These are phyloP conservation scores for Aurelia aurita DNA, from an alignment of 30 jellyfish, hydroid and myxozoan genomes.

Conservation along the genomic window DNA sequence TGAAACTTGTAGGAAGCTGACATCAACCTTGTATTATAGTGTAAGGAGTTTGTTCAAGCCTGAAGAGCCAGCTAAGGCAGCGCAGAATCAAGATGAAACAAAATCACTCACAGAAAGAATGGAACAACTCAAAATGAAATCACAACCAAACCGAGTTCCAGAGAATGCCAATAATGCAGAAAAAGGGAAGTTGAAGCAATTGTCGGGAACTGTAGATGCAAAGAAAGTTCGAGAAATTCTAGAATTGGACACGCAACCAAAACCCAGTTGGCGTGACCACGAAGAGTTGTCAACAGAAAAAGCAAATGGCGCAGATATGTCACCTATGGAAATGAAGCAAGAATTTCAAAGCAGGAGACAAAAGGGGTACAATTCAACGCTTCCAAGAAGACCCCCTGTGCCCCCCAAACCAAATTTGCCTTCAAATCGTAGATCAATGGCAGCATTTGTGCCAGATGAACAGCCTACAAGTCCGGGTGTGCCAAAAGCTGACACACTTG, in stretches of 20 bases:
- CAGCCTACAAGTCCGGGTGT: conserved; percentile 5
- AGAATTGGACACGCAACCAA: conserved; percentile 69
- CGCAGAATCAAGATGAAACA: not conserved
- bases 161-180: conserved; percentile 8
- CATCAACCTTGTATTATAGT: conserved; percentile 62
- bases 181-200: conserved; percentile 30
- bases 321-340: conserved; percentile 67
- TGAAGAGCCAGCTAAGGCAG: conserved; percentile 13
- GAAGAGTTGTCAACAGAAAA: conserved; percentile 37
- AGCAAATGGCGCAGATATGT: conserved; percentile 70
- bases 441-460: conserved; percentile 74
- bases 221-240: conserved; percentile 75
- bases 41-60: conserved; percentile 43
- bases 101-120: conserved; percentile 27
- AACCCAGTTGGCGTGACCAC: conserved; percentile 32
- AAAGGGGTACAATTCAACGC: conserved; percentile 76
- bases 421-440: conserved; percentile 91
- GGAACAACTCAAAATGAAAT: conserved; percentile 41
- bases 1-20: conserved; percentile 81
- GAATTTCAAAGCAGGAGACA: conserved; percentile 92
- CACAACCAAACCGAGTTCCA: conserved; percentile 21
- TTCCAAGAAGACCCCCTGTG: conserved; percentile 87
- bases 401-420: conserved; percentile 98
- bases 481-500: conserved; percentile 84
- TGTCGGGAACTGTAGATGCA: conserved; percentile 54